Base-by-base conservation (phyloP, 2,888 invertebrate species). In the Gisinianus flammeolus region DNA sequence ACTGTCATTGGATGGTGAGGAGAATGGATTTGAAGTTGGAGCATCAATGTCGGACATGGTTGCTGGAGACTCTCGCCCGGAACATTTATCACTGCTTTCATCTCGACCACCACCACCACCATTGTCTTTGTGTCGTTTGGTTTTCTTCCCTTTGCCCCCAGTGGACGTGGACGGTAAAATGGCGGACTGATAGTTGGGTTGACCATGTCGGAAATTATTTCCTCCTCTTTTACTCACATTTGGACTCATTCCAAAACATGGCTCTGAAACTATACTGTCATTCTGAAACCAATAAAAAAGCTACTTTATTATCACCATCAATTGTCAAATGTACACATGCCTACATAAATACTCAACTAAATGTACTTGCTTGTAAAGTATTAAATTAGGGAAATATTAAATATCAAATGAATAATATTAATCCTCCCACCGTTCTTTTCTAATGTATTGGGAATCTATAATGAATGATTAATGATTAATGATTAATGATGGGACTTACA, bases 221-320 rank as follows among this genome's bases (percentile, higher is more conserved):
- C 80, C 6, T 24, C 44, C 80, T 70, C 80, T 81, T 12, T 79
- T 44, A 74, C 22, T 35, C 28, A 2, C 58, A 56, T 5, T 28
- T 58, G 72, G 72, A 58, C 72, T 58, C 30, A 74, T 31, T 26
- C 73, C 62, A 66, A 81, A 83, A 19, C 83, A 82, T 19, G 84
- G 84, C 76, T 83, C 84, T 12, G 84, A 84, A n/a, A 82, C 81
- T 66, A 84, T 83, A 64, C 84, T 84, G 71, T 84, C 83, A 44
- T 81, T 81, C 84, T 83, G 78, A 1, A 33, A 8, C 30, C 28
- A n/a, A n/a, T n/a, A n/a, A n/a, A n/a, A n/a, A n/a, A n/a, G n/a
- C n/a, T n/a, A n/a, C n/a, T n/a, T n/a, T n/a, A n/a, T 26, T 6
- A 70, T 19, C 19, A 70, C 16, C 22, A n/a, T 35, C 44, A 19